A percentile compares a stretch with the other conserved stretches of the same genome.
These are phyloP conservation scores for Papilio elwesi DNA, from an alignment of 2,888 invertebrate genomes.

Conservation along the genomic window DNA sequence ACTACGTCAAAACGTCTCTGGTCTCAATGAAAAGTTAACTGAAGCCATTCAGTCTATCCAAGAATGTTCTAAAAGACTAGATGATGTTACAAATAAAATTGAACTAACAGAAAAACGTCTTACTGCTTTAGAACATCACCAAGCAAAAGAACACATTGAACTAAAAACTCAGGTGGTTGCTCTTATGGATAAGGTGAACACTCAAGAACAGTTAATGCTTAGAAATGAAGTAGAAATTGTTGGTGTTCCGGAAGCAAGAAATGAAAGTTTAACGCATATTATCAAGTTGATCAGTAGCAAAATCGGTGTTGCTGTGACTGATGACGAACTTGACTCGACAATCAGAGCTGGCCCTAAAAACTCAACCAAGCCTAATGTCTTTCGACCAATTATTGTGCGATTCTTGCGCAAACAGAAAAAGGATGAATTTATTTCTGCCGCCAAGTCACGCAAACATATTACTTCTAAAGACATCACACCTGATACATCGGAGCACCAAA, in stretches of 20 bases:
- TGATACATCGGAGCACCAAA: background rate
- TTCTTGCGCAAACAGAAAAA: slow-evolving; percentile 11
- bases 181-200: slow-evolving; percentile 6
- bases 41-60: slow-evolving; percentile 3
- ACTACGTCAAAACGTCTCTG: background rate
- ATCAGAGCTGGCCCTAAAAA: slow-evolving; percentile 4
- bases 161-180: background rate
- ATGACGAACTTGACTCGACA: background rate
- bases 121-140: background rate
- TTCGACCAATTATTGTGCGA: background rate
- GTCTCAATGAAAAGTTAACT: background rate
- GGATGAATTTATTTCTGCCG: background rate
- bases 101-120: background rate
- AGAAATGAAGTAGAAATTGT: slow-evolving; percentile 5
- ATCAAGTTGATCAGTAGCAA: background rate
- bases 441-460: slow-evolving; percentile 1
- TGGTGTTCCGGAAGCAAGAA: background rate
- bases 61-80: background rate
- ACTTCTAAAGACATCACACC: background rate
- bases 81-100: background rate
- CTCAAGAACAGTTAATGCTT: background rate
- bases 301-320: background rate
- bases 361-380: background rate
- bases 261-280: slow-evolving; percentile 8
- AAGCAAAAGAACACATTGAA: background rate